Percentiles rank a stretch among this genome's conserved stretches.
These are phyloP conservation scores for Agonopterix subpropinquella DNA, from an alignment of 2,888 invertebrate species.

Conservation along the genomic window DNA sequence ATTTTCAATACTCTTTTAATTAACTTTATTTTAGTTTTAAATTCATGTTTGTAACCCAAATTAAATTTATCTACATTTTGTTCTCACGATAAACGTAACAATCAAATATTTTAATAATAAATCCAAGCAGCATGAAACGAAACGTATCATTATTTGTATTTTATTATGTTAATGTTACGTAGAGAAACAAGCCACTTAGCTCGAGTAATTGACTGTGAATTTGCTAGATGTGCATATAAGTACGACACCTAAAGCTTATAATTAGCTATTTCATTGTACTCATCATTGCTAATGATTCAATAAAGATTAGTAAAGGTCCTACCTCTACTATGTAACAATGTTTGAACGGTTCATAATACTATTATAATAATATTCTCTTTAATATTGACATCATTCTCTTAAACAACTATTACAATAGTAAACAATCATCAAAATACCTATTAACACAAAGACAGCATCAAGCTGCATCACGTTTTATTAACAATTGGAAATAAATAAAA, in stretches of 20 bases:
- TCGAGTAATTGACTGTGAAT: constrained; percentile 38
- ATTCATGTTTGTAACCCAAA: too few relatives aligned
- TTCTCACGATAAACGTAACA: too few relatives aligned
- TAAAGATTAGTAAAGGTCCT: constrained; percentile 31
- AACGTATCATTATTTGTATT: too few relatives aligned
- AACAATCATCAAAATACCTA: constrained; percentile 52
- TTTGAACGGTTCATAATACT: constrained; percentile 44
- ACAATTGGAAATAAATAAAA: constrained; percentile 55
- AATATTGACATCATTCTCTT: constrained; percentile 57
- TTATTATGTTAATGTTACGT: too few relatives aligned
- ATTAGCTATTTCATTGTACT: constrained; percentile 41
- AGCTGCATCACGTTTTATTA: constrained; percentile 61
- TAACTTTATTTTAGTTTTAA: too few relatives aligned
- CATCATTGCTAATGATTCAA: constrained; percentile 22
- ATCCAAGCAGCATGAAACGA: too few relatives aligned
- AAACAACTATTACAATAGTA: constrained; percentile 38
- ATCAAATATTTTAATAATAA: too few relatives aligned
- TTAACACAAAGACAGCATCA: constrained; percentile 54
- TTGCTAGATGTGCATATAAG: constrained; percentile 31
- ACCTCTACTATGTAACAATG: constrained; percentile 40
- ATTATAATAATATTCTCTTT: constrained; percentile 27
- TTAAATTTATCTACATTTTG: too few relatives aligned
- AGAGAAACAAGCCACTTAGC: too few relatives aligned
- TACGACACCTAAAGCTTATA: constrained; percentile 22
- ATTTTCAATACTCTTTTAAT: too few relatives aligned